Percentiles rank a stretch among this genome's conserved stretches.
These are phyloP conservation scores for Sigmodon hispidus DNA, from an alignment of 2,113 vertebrate genomes.

Conservation along the genomic window DNA sequence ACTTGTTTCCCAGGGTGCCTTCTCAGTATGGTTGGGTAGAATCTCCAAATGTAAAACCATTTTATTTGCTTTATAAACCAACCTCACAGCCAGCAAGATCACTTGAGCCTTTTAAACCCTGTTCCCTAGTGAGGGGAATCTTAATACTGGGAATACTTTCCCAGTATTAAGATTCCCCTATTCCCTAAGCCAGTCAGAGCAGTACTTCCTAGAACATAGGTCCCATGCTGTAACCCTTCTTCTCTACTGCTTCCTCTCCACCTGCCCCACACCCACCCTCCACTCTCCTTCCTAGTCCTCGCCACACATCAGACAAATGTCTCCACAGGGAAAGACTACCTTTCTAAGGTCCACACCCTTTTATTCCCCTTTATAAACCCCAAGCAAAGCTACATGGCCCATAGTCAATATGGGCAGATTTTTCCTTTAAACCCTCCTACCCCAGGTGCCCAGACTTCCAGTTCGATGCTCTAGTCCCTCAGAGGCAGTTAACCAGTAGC, in stretches of 20 bases:
- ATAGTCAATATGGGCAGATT: not conserved
- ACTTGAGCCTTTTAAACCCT: not conserved
- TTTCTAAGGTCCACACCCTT: not conserved
- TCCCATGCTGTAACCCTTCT: not conserved
- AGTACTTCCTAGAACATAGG: not conserved
- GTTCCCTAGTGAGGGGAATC: not conserved
- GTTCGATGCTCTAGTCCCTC: accelerated
- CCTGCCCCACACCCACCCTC: too few species aligned
- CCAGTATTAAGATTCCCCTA: not conserved
- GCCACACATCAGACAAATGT: not conserved
- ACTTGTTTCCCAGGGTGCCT: accelerated
- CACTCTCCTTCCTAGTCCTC: accelerated
- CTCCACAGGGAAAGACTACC: not conserved
- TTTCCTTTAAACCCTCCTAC: not conserved
- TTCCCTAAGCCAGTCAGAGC: not conserved
- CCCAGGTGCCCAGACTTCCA: not conserved
- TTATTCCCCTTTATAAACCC: not conserved
- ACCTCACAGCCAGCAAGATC: not conserved
- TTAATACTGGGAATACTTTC: too few species aligned
- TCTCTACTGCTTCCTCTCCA: too few species aligned
- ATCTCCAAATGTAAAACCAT: not conserved
- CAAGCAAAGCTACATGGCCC: not conserved
- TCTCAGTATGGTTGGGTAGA: not conserved
- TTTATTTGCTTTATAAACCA: not conserved
- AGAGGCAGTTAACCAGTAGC: not conserved